Percentiles rank a stretch among this genome's conserved stretches.
phyloP scores from a whole-genome alignment of 2,888 invertebrate species.

The Eupithecia subfuscata region DNA sequence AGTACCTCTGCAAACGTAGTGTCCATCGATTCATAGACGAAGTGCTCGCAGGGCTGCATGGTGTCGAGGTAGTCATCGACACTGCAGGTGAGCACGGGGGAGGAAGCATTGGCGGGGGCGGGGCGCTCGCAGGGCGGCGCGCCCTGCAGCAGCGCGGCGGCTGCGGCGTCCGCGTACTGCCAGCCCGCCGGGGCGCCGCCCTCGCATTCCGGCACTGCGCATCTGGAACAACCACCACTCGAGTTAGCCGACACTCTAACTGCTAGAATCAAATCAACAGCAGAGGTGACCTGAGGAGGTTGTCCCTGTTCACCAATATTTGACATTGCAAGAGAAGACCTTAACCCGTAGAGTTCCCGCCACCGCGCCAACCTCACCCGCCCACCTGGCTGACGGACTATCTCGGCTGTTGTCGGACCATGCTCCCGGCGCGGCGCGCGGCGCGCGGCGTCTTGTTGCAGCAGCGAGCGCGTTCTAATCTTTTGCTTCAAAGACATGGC shows the following conservation, averaged over 20 bases:
- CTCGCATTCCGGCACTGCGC: constrained; percentile 84
- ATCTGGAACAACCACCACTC: constrained; percentile 54
- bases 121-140: constrained; percentile 50
- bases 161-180: constrained; percentile 51
- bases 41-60: constrained; percentile 60
- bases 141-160: constrained; percentile 50
- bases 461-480: neutral
- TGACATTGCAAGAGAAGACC: too few species aligned
- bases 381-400: too few species aligned
- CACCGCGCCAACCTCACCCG: too few species aligned
- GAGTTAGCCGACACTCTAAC: too few species aligned
- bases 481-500: neutral
- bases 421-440: too few species aligned
- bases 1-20: constrained; percentile 76
- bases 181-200: constrained; percentile 41
- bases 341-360: too few species aligned
- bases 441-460: too few species aligned
- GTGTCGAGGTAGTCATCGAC: constrained; percentile 56
- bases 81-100: constrained; percentile 50
- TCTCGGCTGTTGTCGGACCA: too few species aligned
- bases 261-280: too few species aligned
- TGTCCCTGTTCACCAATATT: too few species aligned
- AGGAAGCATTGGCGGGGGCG: constrained; percentile 57
- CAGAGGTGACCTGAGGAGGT: too few species aligned
- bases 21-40: constrained; percentile 63